Base-by-base conservation (phyloP, 2,113 vertebrate genomes). In the Phodopus roborovskii region DNA sequence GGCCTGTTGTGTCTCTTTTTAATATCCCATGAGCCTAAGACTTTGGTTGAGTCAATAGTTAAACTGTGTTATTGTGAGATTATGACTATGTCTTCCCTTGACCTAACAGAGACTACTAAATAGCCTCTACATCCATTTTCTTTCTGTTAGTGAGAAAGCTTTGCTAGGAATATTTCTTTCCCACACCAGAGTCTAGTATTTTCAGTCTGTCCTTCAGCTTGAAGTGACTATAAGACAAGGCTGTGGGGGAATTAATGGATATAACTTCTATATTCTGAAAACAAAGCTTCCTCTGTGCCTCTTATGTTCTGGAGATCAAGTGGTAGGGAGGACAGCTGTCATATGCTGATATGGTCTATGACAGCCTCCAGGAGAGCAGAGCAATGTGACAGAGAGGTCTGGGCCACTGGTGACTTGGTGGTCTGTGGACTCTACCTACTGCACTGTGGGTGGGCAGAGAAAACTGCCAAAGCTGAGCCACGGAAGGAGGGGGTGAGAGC, bases 401-500 rank as follows among this genome's bases (percentile, higher is more conserved):
- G 30, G 7, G 42, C 10, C n/a, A 12, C 9, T 0, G 4, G 3
- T 64, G 28, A 68, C 50, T 48, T 62, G 30, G 81, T 81, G 74
- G 5, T 45, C 12, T 77, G 33, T 48, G 4, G 15, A 60, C 3
- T 79, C 84, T 90, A 73, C 53, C 45, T 17, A 16, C 24, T 39
- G 12, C 13, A 39, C 24, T 56, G 26, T 7, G 4, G 33, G 30
- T 95, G 53, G 24, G 39, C 36, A 75, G 39, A 90, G 30, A 92
- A 83, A 68, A 68, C 39, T 82, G 0, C 53, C 26, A 33, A 48
- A 20, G 56, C 60, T 64, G 60, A 60, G 17, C 7, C 70, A 64
- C 53, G 78, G 53, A 84, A 70, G 15, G 17, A 0, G 48, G 20
- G 5, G 1, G 3, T 24, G 5, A 19, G 0, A 3, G 22, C 62